Conservation (phyloP, 1,140 invertebrate genomes). For the Pseudoatta argentina region DNA sequence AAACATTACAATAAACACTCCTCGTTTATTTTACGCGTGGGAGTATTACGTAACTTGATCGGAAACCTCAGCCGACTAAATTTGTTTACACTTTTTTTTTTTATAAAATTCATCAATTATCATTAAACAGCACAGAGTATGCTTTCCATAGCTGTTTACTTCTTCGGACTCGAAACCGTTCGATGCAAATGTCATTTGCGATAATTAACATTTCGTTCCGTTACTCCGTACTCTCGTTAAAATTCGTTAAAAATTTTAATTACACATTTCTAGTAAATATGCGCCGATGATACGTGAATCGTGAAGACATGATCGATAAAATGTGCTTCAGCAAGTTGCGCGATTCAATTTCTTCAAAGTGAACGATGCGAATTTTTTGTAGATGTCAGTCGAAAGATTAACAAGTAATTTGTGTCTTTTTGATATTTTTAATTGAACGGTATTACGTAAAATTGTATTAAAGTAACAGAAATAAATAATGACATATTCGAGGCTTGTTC, state of each 20-base stretch:
- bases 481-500: not conserved
- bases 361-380: conserved; percentile 34
- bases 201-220: not conserved
- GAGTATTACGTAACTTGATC: not conserved
- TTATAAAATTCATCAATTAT: not conserved
- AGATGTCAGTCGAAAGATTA: not conserved
- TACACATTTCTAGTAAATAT: not conserved
- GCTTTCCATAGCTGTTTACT: not conserved
- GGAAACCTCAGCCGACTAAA: not conserved
- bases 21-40: not conserved
- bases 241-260: conserved; percentile 12
- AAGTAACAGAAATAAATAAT: not conserved
- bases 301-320: conserved; percentile 26
- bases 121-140: not conserved
- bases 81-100: conserved; percentile 13
- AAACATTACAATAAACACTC: conserved; percentile 2
- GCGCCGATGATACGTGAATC: not conserved
- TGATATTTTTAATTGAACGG: not conserved
- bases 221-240: not conserved
- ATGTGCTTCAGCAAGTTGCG: conserved; percentile 28
- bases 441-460: conserved; percentile 20
- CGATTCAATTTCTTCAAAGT: conserved; percentile 68
- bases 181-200: not conserved
- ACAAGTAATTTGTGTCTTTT: not conserved
- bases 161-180: not conserved